These are phyloP conservation scores for Noturus placidus DNA, from an alignment of 2,113 vertebrate species.

Conservation along the genomic window DNA sequence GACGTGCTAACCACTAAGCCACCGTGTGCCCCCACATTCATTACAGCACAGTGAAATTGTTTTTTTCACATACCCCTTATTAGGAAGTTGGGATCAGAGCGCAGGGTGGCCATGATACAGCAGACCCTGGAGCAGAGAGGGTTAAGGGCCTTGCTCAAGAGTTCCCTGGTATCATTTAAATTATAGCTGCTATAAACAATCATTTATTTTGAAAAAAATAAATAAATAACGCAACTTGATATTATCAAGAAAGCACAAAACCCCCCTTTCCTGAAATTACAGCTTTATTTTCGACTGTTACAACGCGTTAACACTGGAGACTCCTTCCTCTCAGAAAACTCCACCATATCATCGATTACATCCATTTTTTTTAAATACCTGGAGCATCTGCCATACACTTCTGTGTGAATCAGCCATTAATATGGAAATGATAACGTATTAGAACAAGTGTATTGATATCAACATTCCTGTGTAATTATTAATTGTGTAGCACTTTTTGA, in stretches of 20 bases:
- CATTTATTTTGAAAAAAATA: background rate
- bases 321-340: background rate
- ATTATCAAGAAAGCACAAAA: background rate
- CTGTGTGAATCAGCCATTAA: background rate
- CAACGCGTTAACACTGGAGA: background rate
- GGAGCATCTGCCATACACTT: background rate
- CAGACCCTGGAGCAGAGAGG: too few relatives aligned
- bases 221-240: background rate
- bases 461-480: background rate
- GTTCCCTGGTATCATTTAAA: background rate
- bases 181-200: background rate
- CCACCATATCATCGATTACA: background rate
- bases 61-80: too few relatives aligned
- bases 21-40: too few relatives aligned
- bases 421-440: background rate
- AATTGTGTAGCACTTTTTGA: background rate
- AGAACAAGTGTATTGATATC: background rate
- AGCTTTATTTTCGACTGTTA: background rate
- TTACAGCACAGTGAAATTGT: too few relatives aligned
- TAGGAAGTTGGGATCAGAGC: too few relatives aligned
- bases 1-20: too few relatives aligned
- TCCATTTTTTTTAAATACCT: too few relatives aligned
- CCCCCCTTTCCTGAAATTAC: background rate
- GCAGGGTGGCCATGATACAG: too few relatives aligned
- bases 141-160: too few relatives aligned